Base-by-base conservation (phyloP, 2,113 vertebrate genomes). In the Pelecanus crispus region DNA sequence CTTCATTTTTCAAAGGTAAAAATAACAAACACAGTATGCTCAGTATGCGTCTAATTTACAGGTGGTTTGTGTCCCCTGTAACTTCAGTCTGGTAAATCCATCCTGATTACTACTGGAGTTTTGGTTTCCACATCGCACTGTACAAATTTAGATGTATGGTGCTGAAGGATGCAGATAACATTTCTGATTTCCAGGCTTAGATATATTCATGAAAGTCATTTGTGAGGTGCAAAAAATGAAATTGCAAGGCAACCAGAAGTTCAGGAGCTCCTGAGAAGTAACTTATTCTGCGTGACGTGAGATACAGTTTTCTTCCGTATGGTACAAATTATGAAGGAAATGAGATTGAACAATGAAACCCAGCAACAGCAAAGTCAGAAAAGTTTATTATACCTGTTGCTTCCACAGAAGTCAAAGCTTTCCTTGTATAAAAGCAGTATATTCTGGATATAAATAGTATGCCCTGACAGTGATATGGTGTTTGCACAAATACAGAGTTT, bases 1-100 rank as follows among this genome's bases (percentile, higher is more conserved):
- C 22, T 55, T 42, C 53, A 15, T n/a, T 61, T 83, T 28, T 47
- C 59, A 29, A 25, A 17, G 40, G 18, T 21, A 16, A 20, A 42
- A 61, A 1, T 2, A 25, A 26, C 22, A 40, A 66, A 5, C 29
- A 2, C 2, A 2, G 58, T 6, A 6, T 22, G 49, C 14, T 49
- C 26, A 6, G 25, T 7, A 7, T 12, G 32, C 7, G 1, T 24
- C 45, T 28, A 6, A 17, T 12, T 32, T 19, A 6, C 45, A 8
- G 44, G 10, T 12, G 34, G 14, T 15, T 52, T 22, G 14, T 66
- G 45, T 42, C 58, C 44, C 17, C 50, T 31, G 42, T 25, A 31
- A 3, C 45, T 32, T 40, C 55, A 44, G 25, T 3, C 66, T 34
- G 52, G 13, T 61, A 10, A 29, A 47, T 15, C 40, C 45, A 14